Evolutionary conservation across 2,797 vertebrate species (phyloP).

Genomic region (Eulemur mongoz): DNA sequence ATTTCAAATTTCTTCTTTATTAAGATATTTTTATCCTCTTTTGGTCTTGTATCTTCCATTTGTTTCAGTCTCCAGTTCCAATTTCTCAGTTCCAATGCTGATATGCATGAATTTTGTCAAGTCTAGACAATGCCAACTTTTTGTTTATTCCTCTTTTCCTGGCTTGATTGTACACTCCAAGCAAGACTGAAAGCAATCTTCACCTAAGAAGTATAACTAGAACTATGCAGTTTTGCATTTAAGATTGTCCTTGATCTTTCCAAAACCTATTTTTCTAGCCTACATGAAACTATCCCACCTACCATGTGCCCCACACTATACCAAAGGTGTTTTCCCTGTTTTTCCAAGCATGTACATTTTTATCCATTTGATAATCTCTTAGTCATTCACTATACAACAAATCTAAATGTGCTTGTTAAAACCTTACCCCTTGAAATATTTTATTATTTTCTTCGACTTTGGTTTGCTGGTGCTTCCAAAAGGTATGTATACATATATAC

Average conservation of each 20-base stretch:
- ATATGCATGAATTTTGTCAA: background rate
- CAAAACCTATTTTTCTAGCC: background rate
- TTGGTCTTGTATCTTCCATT: background rate
- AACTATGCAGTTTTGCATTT: background rate
- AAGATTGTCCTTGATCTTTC: background rate
- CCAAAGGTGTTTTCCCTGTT: background rate
- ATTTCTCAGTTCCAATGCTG: background rate
- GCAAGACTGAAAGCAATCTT: background rate
- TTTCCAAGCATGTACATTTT: background rate
- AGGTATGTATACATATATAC: too few species aligned
- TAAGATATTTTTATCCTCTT: background rate
- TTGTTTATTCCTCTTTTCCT: background rate
- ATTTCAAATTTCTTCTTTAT: background rate
- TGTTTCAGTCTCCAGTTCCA: background rate
- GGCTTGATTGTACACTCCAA: background rate
- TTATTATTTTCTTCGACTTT: background rate
- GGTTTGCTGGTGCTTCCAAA: background rate
- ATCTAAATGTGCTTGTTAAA: background rate
- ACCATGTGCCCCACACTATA: background rate
- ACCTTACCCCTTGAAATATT: background rate
- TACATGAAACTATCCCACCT: background rate
- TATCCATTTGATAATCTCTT: background rate
- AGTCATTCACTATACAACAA: background rate
- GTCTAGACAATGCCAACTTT: background rate
- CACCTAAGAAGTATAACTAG: background rate